These are phyloP conservation scores for Melanotus villosus DNA, from an alignment of 2,888 invertebrate genomes.

Conservation along the genomic window DNA sequence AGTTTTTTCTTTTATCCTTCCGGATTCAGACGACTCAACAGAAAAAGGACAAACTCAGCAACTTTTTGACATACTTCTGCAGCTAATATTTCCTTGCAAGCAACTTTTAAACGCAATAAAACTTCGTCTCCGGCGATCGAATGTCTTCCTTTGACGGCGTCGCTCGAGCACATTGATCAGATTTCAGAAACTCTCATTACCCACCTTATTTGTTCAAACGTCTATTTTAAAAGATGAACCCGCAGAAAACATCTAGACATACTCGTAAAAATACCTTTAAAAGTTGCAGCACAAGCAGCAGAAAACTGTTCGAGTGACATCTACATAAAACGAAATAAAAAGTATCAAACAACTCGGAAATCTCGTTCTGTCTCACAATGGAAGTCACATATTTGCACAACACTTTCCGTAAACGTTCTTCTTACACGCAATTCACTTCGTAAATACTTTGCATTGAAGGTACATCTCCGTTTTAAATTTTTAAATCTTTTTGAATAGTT, in stretches of 20 bases:
- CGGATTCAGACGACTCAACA: too few relatives aligned
- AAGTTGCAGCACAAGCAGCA: neutral
- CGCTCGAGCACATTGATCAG: neutral
- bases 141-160: neutral
- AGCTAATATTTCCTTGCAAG: too few relatives aligned
- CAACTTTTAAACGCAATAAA: too few relatives aligned
- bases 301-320: constrained; percentile 2
- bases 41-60: too few relatives aligned
- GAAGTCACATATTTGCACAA: constrained; percentile 16
- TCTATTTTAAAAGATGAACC: neutral
- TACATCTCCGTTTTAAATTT: neutral
- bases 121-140: too few relatives aligned
- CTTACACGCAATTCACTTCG: constrained; percentile 7
- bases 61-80: too few relatives aligned
- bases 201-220: constrained; percentile 1
- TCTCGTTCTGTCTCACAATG: constrained; percentile 3
- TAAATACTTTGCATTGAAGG: constrained; percentile 6
- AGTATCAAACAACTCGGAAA: constrained; percentile 13
- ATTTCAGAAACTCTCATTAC: neutral
- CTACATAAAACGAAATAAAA: constrained; percentile 2
- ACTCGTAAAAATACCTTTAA: neutral
- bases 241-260: neutral
- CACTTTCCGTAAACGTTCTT: constrained; percentile 10
- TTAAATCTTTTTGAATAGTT: neutral
- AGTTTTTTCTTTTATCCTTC: too few relatives aligned